phyloP scores from a whole-genome alignment of 2,888 invertebrate species.

The Oxyteleia sp. region DNA sequence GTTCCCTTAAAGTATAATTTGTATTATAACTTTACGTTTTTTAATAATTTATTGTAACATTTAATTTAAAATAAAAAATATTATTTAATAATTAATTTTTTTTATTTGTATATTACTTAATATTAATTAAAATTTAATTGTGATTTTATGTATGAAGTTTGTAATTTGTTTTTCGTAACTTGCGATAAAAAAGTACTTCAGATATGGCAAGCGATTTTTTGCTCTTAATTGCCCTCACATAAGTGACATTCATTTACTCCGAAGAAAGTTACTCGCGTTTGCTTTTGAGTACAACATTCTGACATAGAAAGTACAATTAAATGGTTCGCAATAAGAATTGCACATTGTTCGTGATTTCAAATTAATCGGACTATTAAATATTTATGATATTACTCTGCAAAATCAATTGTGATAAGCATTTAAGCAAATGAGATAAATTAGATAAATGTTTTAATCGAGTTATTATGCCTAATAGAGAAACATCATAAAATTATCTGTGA shows the following conservation, averaged over 20 bases:
- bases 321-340: constrained; percentile 44
- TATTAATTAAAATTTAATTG: no score
- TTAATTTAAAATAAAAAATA: no score
- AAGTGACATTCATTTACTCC: constrained; percentile 65
- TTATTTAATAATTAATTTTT: no score
- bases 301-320: constrained; percentile 72
- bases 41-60: no score
- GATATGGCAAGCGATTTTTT: constrained; percentile 36
- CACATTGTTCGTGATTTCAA: constrained; percentile 53
- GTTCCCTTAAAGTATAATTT: no score
- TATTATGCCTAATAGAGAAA: background rate
- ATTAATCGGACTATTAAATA: constrained; percentile 61
- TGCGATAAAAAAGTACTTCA: constrained; percentile 14
- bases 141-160: background rate
- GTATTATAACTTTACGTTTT: no score
- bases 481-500: background rate
- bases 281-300: constrained; percentile 66
- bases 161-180: background rate
- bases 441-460: background rate
- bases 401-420: constrained; percentile 19
- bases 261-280: constrained; percentile 67
- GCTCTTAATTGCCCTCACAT: constrained; percentile 49
- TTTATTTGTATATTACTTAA: no score
- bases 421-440: background rate
- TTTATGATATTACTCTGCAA: constrained; percentile 36